phyloP scores from a whole-genome alignment of 2,888 invertebrate species.

The Melinaea menophilus region DNA sequence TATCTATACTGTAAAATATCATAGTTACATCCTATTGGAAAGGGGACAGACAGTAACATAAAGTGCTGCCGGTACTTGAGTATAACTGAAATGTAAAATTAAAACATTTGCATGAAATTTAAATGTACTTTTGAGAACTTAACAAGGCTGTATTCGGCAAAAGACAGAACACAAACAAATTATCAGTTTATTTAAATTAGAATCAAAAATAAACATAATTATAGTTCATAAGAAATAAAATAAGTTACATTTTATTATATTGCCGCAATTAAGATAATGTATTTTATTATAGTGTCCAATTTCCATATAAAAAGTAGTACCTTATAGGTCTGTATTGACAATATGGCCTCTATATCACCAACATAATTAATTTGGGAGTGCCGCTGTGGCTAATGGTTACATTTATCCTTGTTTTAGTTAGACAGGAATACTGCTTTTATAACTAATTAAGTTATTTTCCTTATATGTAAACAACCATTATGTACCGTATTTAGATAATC shows the following conservation, averaged over 20 bases:
- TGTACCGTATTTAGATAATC: no score
- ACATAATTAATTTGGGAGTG: constrained; percentile 27
- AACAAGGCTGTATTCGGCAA: not conserved
- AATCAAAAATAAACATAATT: no score
- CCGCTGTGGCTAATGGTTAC: constrained; percentile 23
- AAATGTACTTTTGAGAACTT: not conserved
- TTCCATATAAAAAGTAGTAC: no score
- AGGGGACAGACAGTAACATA: constrained; percentile 8
- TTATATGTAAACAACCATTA: no score
- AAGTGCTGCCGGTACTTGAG: not conserved
- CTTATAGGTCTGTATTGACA: not conserved
- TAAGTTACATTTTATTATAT: no score
- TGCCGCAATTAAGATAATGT: no score
- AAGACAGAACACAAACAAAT: not conserved
- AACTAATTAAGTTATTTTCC: no score
- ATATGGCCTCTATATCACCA: not conserved
- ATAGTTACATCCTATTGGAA: constrained; percentile 25
- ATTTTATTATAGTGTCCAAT: no score
- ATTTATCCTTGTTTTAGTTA: not conserved
- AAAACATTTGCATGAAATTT: not conserved
- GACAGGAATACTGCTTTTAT: not conserved
- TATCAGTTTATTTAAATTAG: not conserved
- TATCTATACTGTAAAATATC: constrained; percentile 12
- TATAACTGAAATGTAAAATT: constrained; percentile 1
- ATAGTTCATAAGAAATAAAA: no score